These are phyloP conservation scores for Schizothorax lantsangensis DNA, from an alignment of 2,797 vertebrate species.

Conservation along the genomic window DNA sequence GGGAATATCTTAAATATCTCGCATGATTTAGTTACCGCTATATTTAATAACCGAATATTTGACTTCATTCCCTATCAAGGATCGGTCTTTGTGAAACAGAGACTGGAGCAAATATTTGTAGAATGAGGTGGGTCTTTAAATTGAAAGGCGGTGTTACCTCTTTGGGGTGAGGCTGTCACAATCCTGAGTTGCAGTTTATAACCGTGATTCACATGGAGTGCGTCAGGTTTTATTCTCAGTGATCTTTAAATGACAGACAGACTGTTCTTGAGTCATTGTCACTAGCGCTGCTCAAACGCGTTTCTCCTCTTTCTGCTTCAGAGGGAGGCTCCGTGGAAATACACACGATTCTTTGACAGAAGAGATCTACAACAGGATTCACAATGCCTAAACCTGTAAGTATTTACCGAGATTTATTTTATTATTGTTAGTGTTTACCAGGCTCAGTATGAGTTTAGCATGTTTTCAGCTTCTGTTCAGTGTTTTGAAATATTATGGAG, in stretches of 20 bases:
- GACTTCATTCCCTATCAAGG: not conserved
- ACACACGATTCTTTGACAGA: not conserved
- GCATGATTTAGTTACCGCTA: not conserved
- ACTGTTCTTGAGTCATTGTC: slow-evolving; percentile 60
- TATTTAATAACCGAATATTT: not conserved
- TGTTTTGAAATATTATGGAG: not conserved
- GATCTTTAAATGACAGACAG: slow-evolving; percentile 62
- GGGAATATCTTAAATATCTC: not conserved
- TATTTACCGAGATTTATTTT: slow-evolving; percentile 33
- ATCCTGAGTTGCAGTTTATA: slow-evolving; percentile 46
- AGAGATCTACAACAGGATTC: slow-evolving; percentile 59
- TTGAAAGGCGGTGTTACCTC: slow-evolving; percentile 28
- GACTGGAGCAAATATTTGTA: slow-evolving; percentile 54
- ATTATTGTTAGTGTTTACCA: not conserved
- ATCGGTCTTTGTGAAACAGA: slow-evolving; percentile 29
- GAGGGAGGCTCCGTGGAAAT: slow-evolving; percentile 24
- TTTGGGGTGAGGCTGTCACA: slow-evolving; percentile 58
- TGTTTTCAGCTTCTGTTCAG: not conserved
- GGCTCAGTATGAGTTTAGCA: not conserved
- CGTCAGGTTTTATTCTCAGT: slow-evolving; percentile 41
- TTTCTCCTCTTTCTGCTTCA: slow-evolving; percentile 74
- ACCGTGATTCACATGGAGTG: slow-evolving; percentile 59
- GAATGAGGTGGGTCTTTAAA: slow-evolving; percentile 58
- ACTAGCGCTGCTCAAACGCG: slow-evolving; percentile 70
- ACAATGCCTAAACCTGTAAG: slow-evolving; percentile 83